A percentile compares a stretch with the other conserved stretches of the same genome.
These are phyloP conservation scores for Melanotaenia duboulayi DNA, from an alignment of 2,113 vertebrate genomes.

Conservation along the genomic window DNA sequence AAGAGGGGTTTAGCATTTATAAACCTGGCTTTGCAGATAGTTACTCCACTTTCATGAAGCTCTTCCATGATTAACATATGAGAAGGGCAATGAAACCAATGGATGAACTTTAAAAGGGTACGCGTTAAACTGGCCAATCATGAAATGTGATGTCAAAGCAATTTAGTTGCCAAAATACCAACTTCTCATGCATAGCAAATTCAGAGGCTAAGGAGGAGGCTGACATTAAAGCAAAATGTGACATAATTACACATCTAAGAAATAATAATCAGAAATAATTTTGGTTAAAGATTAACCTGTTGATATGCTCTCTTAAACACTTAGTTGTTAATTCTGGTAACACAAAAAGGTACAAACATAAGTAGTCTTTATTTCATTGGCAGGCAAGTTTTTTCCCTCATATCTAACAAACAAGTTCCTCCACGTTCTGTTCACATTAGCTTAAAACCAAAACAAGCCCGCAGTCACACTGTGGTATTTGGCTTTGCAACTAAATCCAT, in stretches of 20 bases:
- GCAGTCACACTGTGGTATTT: neutral
- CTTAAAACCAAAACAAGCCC: neutral
- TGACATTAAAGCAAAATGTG: neutral
- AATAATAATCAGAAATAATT: neutral
- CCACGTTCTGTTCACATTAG: neutral
- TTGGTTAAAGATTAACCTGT: no score
- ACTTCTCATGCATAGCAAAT: conserved; percentile 2
- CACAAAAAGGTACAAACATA: neutral
- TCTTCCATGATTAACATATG: conserved; percentile 29
- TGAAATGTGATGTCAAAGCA: conserved; percentile 53
- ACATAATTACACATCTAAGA: neutral
- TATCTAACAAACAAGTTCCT: neutral
- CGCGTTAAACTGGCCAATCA: conserved; percentile 35
- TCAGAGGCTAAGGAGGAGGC: neutral
- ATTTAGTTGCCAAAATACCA: conserved; percentile 34
- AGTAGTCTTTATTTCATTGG: neutral
- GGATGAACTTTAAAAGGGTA: conserved; percentile 52
- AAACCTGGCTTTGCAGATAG: conserved; percentile 33
- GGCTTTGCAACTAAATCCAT: neutral
- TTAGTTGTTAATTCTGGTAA: no score
- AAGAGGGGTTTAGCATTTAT: conserved; percentile 48
- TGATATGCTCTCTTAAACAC: neutral
- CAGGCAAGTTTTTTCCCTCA: neutral
- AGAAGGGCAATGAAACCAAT: conserved; percentile 44
- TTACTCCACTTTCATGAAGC: conserved; percentile 34